Evolutionary conservation across 1,140 invertebrate species (phyloP).

Genomic region (Chironomus striatipennis): DNA sequence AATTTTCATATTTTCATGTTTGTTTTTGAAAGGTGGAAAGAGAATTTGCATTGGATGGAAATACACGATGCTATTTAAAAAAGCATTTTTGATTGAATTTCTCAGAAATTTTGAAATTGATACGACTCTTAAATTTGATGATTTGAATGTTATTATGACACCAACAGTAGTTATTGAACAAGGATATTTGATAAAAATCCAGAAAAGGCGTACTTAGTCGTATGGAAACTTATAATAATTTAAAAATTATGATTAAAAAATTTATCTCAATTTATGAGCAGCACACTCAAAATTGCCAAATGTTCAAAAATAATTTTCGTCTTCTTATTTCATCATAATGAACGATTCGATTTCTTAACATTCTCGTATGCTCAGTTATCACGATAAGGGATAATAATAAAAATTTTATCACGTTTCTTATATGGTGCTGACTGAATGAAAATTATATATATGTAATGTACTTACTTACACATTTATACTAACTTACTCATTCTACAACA

Average conservation of each 20-base stretch:
- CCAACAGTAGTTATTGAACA: conserved; percentile 16
- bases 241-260: no score
- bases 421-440: not conserved
- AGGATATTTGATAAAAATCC: not conserved
- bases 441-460: not conserved
- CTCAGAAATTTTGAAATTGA: not conserved
- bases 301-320: no score
- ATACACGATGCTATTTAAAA: conserved; percentile 21
- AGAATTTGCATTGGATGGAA: not conserved
- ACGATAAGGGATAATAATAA: not conserved
- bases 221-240: no score
- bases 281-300: no score
- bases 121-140: conserved; percentile 1
- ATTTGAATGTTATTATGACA: not conserved
- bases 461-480: no score
- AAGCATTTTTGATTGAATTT: not conserved
- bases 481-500: not conserved
- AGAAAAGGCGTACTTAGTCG: conserved; percentile 13
- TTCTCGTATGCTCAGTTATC: no score
- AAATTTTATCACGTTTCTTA: conserved; percentile 21
- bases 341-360: no score
- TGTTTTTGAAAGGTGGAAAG: not conserved
- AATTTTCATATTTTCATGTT: no score
- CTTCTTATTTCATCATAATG: no score
- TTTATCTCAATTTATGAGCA: no score